Evolutionary conservation across 37 sponge, comb jelly and placozoan genomes (phyloP).

Genomic region (Ianthella basta): DNA sequence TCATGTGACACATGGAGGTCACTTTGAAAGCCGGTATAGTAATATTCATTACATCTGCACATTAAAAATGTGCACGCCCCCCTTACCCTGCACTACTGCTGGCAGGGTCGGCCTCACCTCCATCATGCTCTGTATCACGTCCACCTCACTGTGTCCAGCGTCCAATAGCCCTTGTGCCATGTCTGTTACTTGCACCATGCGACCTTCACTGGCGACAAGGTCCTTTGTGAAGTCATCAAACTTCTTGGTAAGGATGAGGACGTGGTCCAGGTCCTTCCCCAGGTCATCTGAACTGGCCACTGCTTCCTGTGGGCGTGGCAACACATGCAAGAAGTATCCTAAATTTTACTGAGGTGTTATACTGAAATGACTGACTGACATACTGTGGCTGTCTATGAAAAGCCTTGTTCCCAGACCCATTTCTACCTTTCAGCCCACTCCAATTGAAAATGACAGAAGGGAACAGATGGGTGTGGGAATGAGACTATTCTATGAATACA

Average conservation of each 20-base stretch:
- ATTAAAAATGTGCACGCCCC: not conserved
- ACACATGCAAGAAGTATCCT: not conserved
- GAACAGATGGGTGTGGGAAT: too few species aligned
- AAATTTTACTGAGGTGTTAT: not conserved
- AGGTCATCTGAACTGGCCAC: conserved; percentile 78
- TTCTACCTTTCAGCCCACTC: too few species aligned
- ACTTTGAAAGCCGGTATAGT: too few species aligned
- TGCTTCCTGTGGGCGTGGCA: conserved; percentile 58
- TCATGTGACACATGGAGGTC: too few species aligned
- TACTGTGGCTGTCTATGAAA: too few species aligned
- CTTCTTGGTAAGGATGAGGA: conserved; percentile 72
- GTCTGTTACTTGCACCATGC: conserved; percentile 64
- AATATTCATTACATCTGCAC: not conserved
- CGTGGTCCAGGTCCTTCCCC: conserved; percentile 90
- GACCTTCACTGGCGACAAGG: conserved; percentile 65
- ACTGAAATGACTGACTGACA: too few species aligned
- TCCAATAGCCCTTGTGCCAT: conserved; percentile 80
- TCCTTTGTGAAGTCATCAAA: conserved; percentile 85
- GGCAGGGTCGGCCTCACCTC: conserved; percentile 48
- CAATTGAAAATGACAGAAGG: too few species aligned
- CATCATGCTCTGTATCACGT: conserved; percentile 64
- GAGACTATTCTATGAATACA: too few species aligned
- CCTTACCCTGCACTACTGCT: not conserved
- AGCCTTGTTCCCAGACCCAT: too few species aligned
- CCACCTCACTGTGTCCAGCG: conserved; percentile 86